phyloP scores from a whole-genome alignment of 2,113 vertebrate genomes.

The Taxidea taxus region DNA sequence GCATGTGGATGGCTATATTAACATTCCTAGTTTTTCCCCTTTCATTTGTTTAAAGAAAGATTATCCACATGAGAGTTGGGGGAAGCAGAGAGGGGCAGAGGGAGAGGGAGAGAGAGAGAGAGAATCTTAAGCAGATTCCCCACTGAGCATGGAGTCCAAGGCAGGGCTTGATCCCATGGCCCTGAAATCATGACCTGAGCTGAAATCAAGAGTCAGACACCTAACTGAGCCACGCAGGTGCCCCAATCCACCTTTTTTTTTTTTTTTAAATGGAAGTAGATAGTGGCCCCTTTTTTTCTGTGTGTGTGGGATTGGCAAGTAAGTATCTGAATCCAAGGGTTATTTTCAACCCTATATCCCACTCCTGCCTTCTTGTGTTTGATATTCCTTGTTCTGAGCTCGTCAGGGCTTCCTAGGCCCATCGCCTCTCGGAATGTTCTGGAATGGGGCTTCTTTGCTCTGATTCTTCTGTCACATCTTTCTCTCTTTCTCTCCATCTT shows the following conservation, averaged over 20 bases:
- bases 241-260: neutral
- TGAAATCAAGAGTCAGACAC: neutral
- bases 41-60: neutral
- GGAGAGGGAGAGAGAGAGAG: neutral
- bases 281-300: neutral
- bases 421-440: fast-evolving
- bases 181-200: neutral
- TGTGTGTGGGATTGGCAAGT: neutral
- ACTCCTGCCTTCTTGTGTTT: neutral
- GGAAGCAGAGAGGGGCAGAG: neutral
- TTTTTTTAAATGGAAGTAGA: neutral
- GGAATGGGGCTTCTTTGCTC: neutral
- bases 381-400: neutral
- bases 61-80: too few species aligned
- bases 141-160: neutral
- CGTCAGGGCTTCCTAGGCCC: neutral
- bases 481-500: neutral
- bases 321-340: neutral
- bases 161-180: neutral
- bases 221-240: neutral
- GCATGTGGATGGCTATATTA: neutral
- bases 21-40: neutral
- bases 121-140: neutral
- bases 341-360: neutral
- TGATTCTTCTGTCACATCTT: too few species aligned